Evolutionary conservation across 2,888 invertebrate species (phyloP).

Genomic region (Darwinula stevensoni): DNA sequence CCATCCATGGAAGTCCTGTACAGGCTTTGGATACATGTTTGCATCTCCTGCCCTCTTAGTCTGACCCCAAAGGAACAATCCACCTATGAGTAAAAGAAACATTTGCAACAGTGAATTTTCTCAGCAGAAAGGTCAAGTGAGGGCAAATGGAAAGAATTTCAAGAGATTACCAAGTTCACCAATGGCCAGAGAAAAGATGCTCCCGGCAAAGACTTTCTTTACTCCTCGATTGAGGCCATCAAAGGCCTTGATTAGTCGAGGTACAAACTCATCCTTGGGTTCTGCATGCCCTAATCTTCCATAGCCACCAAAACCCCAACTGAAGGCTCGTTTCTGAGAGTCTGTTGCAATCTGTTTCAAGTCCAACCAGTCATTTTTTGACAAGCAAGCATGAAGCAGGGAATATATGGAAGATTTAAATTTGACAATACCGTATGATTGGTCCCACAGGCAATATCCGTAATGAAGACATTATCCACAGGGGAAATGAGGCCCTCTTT

Average conservation of each 20-base stretch:
- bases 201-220: constrained; percentile 42
- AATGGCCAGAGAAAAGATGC: constrained; percentile 54
- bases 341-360: constrained; percentile 62
- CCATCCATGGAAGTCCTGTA: constrained; percentile 82
- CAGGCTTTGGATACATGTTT: constrained; percentile 84
- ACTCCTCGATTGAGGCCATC: constrained; percentile 58
- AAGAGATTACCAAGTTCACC: constrained; percentile 32
- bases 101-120: constrained; percentile 4
- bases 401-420: too few relatives aligned
- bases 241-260: constrained; percentile 56
- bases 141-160: not conserved
- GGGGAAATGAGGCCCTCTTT: constrained; percentile 59
- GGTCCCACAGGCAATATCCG: constrained; percentile 64
- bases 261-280: constrained; percentile 63
- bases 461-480: constrained; percentile 47
- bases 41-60: constrained; percentile 78
- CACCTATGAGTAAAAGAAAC: constrained; percentile 18
- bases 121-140: too few relatives aligned
- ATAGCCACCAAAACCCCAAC: constrained; percentile 89
- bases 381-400: too few relatives aligned
- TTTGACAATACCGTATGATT: constrained; percentile 84
- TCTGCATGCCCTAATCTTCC: constrained; percentile 77
- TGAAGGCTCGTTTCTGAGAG: constrained; percentile 56
- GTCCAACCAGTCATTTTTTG: too few relatives aligned
- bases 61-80: constrained; percentile 57